These are phyloP conservation scores for Druon quercuslanigerum DNA, from an alignment of 1,140 invertebrate genomes.

Conservation along the genomic window DNA sequence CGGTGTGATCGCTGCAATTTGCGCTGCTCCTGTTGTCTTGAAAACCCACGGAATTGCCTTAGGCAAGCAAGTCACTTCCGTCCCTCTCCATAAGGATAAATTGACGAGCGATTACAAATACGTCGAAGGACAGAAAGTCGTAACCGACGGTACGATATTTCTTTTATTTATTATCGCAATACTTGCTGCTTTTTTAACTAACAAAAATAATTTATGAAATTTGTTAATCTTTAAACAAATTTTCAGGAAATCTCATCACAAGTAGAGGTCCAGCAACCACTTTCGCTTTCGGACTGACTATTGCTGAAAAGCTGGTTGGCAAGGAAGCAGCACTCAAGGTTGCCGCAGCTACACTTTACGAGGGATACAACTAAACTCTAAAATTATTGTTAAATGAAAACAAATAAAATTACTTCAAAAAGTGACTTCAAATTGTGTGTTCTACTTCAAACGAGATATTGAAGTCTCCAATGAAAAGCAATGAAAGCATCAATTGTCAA, in stretches of 20 bases:
- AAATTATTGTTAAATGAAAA: too few relatives aligned
- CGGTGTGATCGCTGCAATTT: conserved; percentile 91
- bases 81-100: conserved; percentile 89
- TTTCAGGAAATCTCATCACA: conserved; percentile 88
- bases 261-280: conserved; percentile 95
- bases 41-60: conserved; percentile 87
- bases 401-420: too few relatives aligned
- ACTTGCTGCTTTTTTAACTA: neutral
- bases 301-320: conserved; percentile 88
- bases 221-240: too few relatives aligned
- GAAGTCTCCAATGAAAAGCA: neutral
- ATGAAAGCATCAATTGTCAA: neutral
- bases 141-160: conserved; percentile 81
- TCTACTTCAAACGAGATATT: too few relatives aligned
- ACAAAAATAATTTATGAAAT: neutral
- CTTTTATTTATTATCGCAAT: neutral
- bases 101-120: conserved; percentile 81
- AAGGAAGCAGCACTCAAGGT: conserved; percentile 84
- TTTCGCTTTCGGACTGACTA: conserved; percentile 91
- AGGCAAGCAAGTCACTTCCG: conserved; percentile 91
- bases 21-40: conserved; percentile 93
- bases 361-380: conserved; percentile 51
- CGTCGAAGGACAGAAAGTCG: conserved; percentile 82
- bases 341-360: conserved; percentile 83
- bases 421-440: too few relatives aligned